These are phyloP conservation scores for Heteropelma amictum DNA, from an alignment of 2,888 invertebrate genomes.

Conservation along the genomic window DNA sequence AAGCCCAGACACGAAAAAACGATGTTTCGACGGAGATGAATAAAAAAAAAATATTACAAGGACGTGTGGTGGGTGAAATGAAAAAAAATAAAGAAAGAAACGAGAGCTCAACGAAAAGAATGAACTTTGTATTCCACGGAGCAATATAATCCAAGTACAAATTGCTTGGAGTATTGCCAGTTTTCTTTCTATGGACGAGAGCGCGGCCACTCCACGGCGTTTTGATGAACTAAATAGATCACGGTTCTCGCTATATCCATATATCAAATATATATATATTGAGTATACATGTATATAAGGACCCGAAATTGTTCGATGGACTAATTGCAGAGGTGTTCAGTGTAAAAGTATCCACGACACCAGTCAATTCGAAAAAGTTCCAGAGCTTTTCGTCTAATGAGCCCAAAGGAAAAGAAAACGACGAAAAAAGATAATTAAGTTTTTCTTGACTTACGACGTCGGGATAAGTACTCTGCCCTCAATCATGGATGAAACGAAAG, in stretches of 20 bases:
- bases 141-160: constrained; percentile 54
- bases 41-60: constrained; percentile 18
- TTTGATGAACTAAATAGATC: constrained; percentile 51
- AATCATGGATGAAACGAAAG: constrained; percentile 23
- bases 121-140: constrained; percentile 52
- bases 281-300: neutral
- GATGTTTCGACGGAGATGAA: neutral
- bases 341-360: constrained; percentile 26
- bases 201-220: constrained; percentile 19
- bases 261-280: constrained; percentile 4
- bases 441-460: constrained; percentile 8
- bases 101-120: constrained; percentile 28
- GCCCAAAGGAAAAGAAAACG: constrained; percentile 1
- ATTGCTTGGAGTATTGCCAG: constrained; percentile 57
- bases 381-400: constrained; percentile 39
- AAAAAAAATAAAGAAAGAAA: neutral
- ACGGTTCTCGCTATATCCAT: constrained; percentile 1
- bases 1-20: neutral
- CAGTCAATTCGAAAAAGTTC: constrained; percentile 17
- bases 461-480: constrained; percentile 18
- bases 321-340: constrained; percentile 40
- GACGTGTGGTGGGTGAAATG: neutral
- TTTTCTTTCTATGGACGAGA: constrained; percentile 29
- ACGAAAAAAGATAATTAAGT: constrained; percentile 2
- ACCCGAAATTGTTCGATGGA: constrained; percentile 33